These are phyloP conservation scores for Leptodactylus fuscus DNA, from an alignment of 2,113 vertebrate species.

Conservation along the genomic window DNA sequence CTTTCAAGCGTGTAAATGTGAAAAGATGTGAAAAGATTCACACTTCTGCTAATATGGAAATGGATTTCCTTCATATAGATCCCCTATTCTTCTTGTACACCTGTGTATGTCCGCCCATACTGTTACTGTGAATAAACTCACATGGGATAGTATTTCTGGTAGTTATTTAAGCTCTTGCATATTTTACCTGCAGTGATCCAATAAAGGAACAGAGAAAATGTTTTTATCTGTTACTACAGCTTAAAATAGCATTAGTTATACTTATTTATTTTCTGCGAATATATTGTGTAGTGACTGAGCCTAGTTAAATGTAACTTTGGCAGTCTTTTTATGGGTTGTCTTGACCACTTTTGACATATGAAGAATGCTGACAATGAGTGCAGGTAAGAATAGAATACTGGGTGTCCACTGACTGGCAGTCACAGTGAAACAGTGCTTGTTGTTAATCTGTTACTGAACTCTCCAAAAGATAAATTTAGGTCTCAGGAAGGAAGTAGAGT, in stretches of 20 bases:
- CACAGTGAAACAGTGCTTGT: conserved; percentile 60
- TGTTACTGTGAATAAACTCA: neutral
- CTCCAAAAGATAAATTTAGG: conserved; percentile 55
- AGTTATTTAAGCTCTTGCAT: neutral
- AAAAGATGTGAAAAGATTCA: too few species aligned
- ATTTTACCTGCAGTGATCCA: neutral
- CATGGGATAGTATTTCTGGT: neutral
- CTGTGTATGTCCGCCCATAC: neutral
- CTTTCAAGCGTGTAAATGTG: too few species aligned
- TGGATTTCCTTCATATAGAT: neutral
- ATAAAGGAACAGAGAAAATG: neutral
- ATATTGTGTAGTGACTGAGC: neutral
- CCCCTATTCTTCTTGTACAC: neutral
- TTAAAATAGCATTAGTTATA: too few species aligned
- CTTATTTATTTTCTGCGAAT: too few species aligned
- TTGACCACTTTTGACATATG: neutral
- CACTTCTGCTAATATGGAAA: too few species aligned
- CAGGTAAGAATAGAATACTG: conserved; percentile 43
- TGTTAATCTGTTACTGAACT: neutral
- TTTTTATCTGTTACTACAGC: too few species aligned
- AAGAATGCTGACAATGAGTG: conserved; percentile 52
- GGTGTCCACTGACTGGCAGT: neutral
- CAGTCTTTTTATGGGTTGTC: neutral
- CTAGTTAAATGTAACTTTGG: neutral
- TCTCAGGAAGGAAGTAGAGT: conserved; percentile 47